These are phyloP conservation scores for Macrophya annulata DNA, from an alignment of 2,888 invertebrate species.

Conservation along the genomic window DNA sequence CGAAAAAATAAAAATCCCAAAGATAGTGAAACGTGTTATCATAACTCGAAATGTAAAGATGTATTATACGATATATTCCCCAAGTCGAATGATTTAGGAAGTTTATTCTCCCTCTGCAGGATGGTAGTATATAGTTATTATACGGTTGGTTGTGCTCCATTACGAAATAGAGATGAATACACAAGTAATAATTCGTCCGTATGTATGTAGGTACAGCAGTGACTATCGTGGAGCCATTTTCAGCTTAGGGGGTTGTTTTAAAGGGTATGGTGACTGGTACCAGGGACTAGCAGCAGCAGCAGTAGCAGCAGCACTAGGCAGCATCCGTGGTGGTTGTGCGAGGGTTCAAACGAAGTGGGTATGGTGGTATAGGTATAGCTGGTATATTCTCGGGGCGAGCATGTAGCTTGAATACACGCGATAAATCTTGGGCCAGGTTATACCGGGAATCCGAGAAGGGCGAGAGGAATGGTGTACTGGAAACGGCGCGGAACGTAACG, in stretches of 20 bases:
- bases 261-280: conserved; percentile 16
- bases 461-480: conserved; percentile 46
- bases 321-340: conserved; percentile 25
- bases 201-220: conserved; percentile 5
- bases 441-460: conserved; percentile 38
- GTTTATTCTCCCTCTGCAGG: not conserved
- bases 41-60: not conserved
- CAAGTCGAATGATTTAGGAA: not conserved
- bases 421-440: conserved; percentile 54
- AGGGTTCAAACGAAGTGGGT: conserved; percentile 49
- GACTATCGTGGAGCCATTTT: not conserved
- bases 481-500: conserved; percentile 43
- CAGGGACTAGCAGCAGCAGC: not conserved
- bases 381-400: conserved; percentile 47
- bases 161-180: conserved; percentile 14
- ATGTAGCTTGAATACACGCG: conserved; percentile 55
- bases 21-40: not conserved
- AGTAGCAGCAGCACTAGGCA: conserved; percentile 20
- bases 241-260: conserved; percentile 24
- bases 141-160: conserved; percentile 18
- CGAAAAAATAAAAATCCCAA: not conserved
- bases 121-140: not conserved
- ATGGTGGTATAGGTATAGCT: conserved; percentile 3
- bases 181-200: conserved; percentile 29
- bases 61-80: not conserved